A percentile compares a stretch with the other conserved stretches of the same genome.
Conservation (phyloP, 2,888 invertebrate genomes). For the Magallana nippona region DNA sequence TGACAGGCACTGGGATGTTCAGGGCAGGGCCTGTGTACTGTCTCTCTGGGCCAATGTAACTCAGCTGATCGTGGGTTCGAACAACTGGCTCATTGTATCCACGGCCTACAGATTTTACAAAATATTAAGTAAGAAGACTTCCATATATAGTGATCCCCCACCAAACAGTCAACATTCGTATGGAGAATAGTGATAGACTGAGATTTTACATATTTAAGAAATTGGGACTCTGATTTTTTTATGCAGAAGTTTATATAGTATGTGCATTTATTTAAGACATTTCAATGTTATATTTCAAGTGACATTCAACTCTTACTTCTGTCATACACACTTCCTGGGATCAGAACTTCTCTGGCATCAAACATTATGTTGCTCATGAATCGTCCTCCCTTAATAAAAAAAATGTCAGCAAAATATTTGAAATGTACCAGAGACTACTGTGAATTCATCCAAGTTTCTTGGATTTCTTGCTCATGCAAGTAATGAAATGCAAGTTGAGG, state of each 20-base stretch:
- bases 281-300: not conserved
- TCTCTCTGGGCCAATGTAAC: conserved; percentile 92
- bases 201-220: too few relatives aligned
- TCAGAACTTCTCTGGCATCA: conserved; percentile 96
- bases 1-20: conserved; percentile 92
- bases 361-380: conserved; percentile 99
- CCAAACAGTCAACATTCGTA: too few relatives aligned
- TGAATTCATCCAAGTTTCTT: too few relatives aligned
- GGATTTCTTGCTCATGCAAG: too few relatives aligned
- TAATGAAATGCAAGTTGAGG: too few relatives aligned
- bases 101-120: conserved; percentile 57
- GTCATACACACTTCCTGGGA: conserved; percentile 96
- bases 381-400: conserved; percentile 83
- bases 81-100: conserved; percentile 73
- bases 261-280: too few relatives aligned
- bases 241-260: too few relatives aligned
- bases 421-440: too few relatives aligned
- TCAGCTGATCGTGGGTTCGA: conserved; percentile 91
- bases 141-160: not conserved
- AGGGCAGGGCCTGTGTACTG: conserved; percentile 82
- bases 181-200: too few relatives aligned
- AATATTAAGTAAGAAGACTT: not conserved
- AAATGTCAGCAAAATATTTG: too few relatives aligned
- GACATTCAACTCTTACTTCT: conserved; percentile 73
- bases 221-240: too few relatives aligned